Base-by-base conservation (phyloP, 2,888 invertebrate species). In the Phymatocera aterrima region DNA sequence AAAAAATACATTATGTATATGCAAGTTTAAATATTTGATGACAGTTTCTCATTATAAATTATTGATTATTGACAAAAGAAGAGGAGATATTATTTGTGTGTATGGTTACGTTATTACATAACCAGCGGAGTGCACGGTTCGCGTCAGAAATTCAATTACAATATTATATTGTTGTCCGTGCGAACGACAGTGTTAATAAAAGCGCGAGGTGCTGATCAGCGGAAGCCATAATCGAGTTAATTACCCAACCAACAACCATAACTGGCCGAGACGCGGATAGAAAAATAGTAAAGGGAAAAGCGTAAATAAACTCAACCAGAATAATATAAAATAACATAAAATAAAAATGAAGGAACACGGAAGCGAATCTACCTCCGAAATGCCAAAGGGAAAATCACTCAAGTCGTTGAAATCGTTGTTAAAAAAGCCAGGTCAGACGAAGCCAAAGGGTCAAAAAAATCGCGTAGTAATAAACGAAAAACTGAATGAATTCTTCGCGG, bases 401-500 rank as follows among this genome's bases (percentile, higher is more conserved):
- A 84, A 88, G 80, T 87, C 86, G 43, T 92, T 95, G 85, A 95
- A 94, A 87, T 95, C 95, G 43, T 92, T 96, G 85, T 93, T 97
- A 77, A 96, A 96, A 91, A 95, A 95, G 87, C 93, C 94, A 80
- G 95, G 95, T 80, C 92, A 93, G 78, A 93, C 92, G 83, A 95
- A 94, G 88, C 90, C 85, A 21, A 90, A 93, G 80, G 90, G 92
- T 80, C 94, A 94, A 85, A 95, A 95, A 87, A 94, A 97, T 90
- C 94, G 96, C 78, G 97, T 97, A 31, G 94, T 96, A 77, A 97
- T 97, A 88, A 96, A 97, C 89, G 97, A 97, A 91, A 96, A 95
- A 87, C 94, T 96, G 77, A 97, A 97, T 91, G 96, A 97, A 90
- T 97, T 97, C 91, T 97, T 97, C 90, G 97, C 97, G 85, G 97